A percentile compares a stretch with the other conserved stretches of the same genome.
Conservation (phyloP, 2,797 vertebrate species). For the Thalassophryne amazonica region DNA sequence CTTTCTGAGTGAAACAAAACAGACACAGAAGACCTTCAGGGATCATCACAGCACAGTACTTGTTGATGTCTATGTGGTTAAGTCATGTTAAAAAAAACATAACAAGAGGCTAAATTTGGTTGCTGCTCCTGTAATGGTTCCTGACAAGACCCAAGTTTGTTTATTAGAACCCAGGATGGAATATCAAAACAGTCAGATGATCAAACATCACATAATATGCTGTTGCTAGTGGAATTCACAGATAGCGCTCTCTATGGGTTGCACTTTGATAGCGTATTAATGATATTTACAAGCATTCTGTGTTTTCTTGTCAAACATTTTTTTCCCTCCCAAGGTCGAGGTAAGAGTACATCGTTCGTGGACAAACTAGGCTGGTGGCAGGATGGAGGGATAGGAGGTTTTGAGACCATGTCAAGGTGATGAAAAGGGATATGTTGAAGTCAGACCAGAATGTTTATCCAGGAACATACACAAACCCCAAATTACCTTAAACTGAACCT, state of each 20-base stretch:
- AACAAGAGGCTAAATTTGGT: neutral
- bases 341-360: slow-evolving; percentile 54
- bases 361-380: slow-evolving; percentile 27
- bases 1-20: neutral
- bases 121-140: neutral
- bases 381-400: slow-evolving; percentile 33
- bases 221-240: slow-evolving; percentile 24
- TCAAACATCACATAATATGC: slow-evolving; percentile 2
- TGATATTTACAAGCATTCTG: slow-evolving; percentile 11
- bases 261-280: slow-evolving; percentile 21
- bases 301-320: slow-evolving; percentile 20
- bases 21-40: neutral
- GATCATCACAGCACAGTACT: neutral
- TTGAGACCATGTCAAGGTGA: slow-evolving; percentile 64
- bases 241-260: slow-evolving; percentile 18
- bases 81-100: neutral
- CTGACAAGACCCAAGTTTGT: neutral
- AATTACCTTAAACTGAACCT: slow-evolving; percentile 10
- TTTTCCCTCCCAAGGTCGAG: slow-evolving; percentile 45
- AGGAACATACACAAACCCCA: slow-evolving; percentile 7
- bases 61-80: too few relatives aligned
- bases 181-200: neutral
- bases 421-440: slow-evolving; percentile 53
- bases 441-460: slow-evolving; percentile 33
- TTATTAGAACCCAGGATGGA: neutral